Base-by-base conservation (phyloP, 2,113 vertebrate genomes). In the Siphamia tubifer region DNA sequence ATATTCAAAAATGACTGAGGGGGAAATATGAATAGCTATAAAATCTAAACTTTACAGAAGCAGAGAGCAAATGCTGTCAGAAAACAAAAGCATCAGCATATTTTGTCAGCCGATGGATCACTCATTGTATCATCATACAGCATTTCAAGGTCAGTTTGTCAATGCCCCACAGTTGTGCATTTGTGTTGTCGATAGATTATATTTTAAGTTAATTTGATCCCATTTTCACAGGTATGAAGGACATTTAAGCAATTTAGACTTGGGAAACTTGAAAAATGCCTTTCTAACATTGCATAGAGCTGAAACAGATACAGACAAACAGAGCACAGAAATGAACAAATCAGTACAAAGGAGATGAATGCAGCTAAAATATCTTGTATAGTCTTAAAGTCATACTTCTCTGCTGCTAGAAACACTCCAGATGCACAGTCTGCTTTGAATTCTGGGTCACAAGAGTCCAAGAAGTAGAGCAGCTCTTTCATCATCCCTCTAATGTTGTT, bases 401-500 rank as follows among this genome's bases (percentile, higher is more conserved):
- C 98, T 83, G 97, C 98, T 79, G 97, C 95, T 84, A 98, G 93
- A 88, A 99, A 99, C 88, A 99, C 95, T 85, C 98, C 97, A 24
- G 98, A 99, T 62, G 98, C 97, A 82, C 98, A 99, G 82, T 99
- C 98, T 12, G 98, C 95, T 90, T 99, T 99, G 92, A 99, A 99
- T 79, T 99, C 98, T 11, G 97, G 96, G 88, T 99, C 98, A 89
- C 98, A 99, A 4, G 96, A 99, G 89, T 99, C 98, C 84, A 99
- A 89, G 88, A 99, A 99, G 92, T 99, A 98, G 53, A 99, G 94
- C 74, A 99, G 91, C 83, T 99, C 98, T 87, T 99, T 99, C 98
- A 99, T 99, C 98, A 99, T 99, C 66, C 98, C 98, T 87, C 98
- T 93, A 44, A 99, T 96, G 87, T 99, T 99, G 92, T 99, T 99